phyloP scores from a whole-genome alignment of 2,888 invertebrate species.

The Lepidonotus clava region DNA sequence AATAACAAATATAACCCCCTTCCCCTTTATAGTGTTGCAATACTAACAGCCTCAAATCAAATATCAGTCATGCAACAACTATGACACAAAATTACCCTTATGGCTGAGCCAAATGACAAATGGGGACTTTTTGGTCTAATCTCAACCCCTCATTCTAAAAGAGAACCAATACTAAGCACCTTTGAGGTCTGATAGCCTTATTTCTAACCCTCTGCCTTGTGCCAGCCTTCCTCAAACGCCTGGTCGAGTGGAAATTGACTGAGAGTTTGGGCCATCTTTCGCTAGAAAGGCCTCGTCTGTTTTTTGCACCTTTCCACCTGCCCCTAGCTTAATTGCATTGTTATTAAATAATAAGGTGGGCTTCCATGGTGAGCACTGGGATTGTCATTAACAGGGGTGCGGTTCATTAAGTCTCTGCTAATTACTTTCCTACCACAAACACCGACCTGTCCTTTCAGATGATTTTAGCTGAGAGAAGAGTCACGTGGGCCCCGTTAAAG shows the following conservation, averaged over 20 bases:
- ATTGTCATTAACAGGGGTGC: background rate
- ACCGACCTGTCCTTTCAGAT: background rate
- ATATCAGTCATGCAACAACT: too few relatives aligned
- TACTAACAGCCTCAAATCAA: too few relatives aligned
- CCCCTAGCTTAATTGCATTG: background rate
- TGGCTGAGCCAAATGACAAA: too few relatives aligned
- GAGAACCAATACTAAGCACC: too few relatives aligned
- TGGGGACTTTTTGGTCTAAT: too few relatives aligned
- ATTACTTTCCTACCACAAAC: conserved; percentile 13
- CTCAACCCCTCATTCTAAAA: too few relatives aligned
- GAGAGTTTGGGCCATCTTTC: background rate
- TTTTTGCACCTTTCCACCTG: background rate
- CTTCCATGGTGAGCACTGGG: background rate
- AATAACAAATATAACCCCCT: too few relatives aligned
- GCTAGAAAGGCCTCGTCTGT: background rate
- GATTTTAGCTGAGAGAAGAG: background rate
- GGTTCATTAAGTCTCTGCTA: background rate
- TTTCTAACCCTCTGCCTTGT: too few relatives aligned
- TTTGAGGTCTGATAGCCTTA: too few relatives aligned
- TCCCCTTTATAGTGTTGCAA: too few relatives aligned
- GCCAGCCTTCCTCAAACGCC: background rate
- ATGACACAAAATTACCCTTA: too few relatives aligned
- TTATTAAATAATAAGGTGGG: background rate
- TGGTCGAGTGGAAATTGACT: background rate
- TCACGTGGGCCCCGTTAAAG: background rate